These are phyloP conservation scores for Xenopus tropicalis DNA, from an alignment of 2,113 vertebrate species.

Conservation along the genomic window UCB_Xtro_10.0 CM004446.2:91503001-91503500, in stretches of 20 bases:
- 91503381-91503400: slow-evolving; percentile 98
- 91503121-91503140: slow-evolving; percentile 74
- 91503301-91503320: slow-evolving; percentile 1
- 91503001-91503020: no score
- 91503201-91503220: slow-evolving; percentile 87
- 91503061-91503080: slow-evolving; percentile 22
- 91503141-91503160: slow-evolving; percentile 86
- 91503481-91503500: background rate
- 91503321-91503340: slow-evolving; percentile 55
- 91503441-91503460: slow-evolving; percentile 71
- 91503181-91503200: slow-evolving; percentile 82
- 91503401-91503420: slow-evolving; percentile 71
- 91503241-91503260: slow-evolving; percentile 97
- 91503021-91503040: slow-evolving; percentile 9
- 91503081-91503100: slow-evolving; percentile 74
- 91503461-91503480: slow-evolving; percentile 67
- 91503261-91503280: slow-evolving; percentile 98
- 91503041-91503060: slow-evolving; percentile 8
- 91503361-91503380: slow-evolving; percentile 92
- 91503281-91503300: slow-evolving; percentile 81
- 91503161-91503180: slow-evolving; percentile 86
- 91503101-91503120: slow-evolving; percentile 75
- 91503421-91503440: slow-evolving; percentile 64
- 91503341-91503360: slow-evolving; percentile 74
- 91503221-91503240: slow-evolving; percentile 85